phyloP scores from a whole-genome alignment of 2,113 vertebrate genomes.

The Nyctereutes procyonoides region DNA sequence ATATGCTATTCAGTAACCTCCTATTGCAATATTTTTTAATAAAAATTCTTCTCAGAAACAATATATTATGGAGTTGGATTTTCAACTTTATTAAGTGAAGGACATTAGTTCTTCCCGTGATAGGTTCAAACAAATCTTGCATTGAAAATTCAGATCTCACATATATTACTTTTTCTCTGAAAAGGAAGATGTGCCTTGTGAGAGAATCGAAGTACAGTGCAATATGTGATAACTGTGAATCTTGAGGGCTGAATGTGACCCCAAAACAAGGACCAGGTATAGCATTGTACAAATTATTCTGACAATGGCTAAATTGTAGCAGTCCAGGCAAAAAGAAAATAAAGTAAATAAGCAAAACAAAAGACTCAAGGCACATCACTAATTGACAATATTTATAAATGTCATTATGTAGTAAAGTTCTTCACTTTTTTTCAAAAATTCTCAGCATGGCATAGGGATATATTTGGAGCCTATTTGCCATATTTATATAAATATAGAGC shows the following conservation, averaged over 20 bases:
- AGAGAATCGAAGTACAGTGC: not conserved
- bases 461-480: not conserved
- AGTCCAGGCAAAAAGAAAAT: not conserved
- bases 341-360: not conserved
- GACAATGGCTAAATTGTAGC: not conserved
- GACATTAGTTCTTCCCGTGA: constrained; percentile 1
- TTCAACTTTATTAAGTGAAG: constrained; percentile 47
- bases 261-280: not conserved
- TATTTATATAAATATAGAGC: not conserved
- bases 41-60: constrained; percentile 62
- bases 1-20: constrained; percentile 22
- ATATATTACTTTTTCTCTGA: constrained; percentile 15
- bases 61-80: constrained; percentile 21
- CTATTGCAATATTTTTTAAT: constrained; percentile 59
- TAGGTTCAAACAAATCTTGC: constrained; percentile 51
- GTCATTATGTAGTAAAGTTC: not conserved
- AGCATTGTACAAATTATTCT: not conserved
- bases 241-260: not conserved
- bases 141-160: constrained; percentile 42
- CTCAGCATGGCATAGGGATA: not conserved
- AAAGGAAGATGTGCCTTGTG: constrained; percentile 53
- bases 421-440: not conserved
- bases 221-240: not conserved
- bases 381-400: constrained; percentile 14
- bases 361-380: not conserved